Base-by-base conservation (phyloP, 2,888 invertebrate species). In the Oegoconia quadripuncta region DNA sequence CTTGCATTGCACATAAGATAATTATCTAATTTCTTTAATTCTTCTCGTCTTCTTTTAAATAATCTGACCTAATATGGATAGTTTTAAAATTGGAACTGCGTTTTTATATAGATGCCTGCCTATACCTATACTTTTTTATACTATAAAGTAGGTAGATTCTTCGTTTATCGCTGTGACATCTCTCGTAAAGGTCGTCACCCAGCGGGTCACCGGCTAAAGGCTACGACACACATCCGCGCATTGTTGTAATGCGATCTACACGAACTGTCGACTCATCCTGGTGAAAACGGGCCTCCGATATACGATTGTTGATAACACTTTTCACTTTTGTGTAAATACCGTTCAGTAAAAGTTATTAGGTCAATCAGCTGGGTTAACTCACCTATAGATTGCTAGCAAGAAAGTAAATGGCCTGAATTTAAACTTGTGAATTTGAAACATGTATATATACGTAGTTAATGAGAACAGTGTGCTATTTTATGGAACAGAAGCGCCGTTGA, bases 251-350 rank as follows among this genome's bases (percentile, higher is more conserved):
- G 34, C 29, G 31, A 42, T 42, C 35, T 11, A 23, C 25, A 42
- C 34, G 38, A 42, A 39, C 12, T 32, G 42, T 16, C 42, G 28
- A 42, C 38, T 42, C 42, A 42, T 30, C 38, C 42, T 22, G 35
- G 42, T 32, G 42, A 42, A 42, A 42, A 38, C 39, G 25, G 30
- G 12, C 33, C 30, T 15, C 6, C 30, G 37, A 37, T 37, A 32
- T 22, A 14, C 34, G 35, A 42, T 42, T 14, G 14, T 15, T 35
- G 42, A 42, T 42, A 42, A 42, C 25, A 35, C 42, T 39, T 42
- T 42, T 42, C 42, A 42, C 42, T 42, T 42, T 42, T 42, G 27
- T 32, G 35, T 39, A 36, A 42, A 42, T 35, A 42, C 32, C 35
- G 27, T 31, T 39, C 22, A 17, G 31, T 37, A 37, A 37, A 37